Evolutionary conservation across 2,888 invertebrate genomes (phyloP).

Genomic region (Acleris holmiana): DNA sequence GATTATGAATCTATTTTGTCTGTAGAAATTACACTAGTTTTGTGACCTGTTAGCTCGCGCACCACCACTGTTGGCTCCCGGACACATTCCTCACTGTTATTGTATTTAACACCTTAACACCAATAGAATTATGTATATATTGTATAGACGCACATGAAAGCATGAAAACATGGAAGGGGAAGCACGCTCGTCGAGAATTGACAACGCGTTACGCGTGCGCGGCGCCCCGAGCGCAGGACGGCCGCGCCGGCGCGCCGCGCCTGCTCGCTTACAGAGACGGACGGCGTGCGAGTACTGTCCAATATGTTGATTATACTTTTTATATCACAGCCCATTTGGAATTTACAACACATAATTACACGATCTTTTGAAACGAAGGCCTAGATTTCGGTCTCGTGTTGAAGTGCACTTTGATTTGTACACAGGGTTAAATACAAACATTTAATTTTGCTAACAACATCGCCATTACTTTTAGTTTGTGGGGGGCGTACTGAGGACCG

Average conservation of each 20-base stretch:
- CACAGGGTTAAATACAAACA: slow-evolving; percentile 81
- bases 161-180: slow-evolving; percentile 65
- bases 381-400: slow-evolving; percentile 70
- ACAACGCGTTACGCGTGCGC: slow-evolving; percentile 57
- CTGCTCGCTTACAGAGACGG: slow-evolving; percentile 76
- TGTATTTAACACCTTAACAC: slow-evolving; percentile 79
- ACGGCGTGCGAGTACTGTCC: slow-evolving; percentile 87
- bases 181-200: slow-evolving; percentile 77
- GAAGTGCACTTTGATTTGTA: slow-evolving; percentile 84
- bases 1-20: slow-evolving; percentile 86
- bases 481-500: slow-evolving; percentile 55
- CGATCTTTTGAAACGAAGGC: slow-evolving; percentile 78
- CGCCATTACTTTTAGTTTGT: slow-evolving; percentile 54
- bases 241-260: slow-evolving; percentile 9
- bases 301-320: slow-evolving; percentile 85
- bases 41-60: slow-evolving; percentile 62
- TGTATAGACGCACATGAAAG: slow-evolving; percentile 73
- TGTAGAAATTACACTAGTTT: slow-evolving; percentile 85
- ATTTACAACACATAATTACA: slow-evolving; percentile 86
- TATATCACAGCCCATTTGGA: slow-evolving; percentile 93
- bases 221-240: slow-evolving; percentile 3
- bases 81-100: slow-evolving; percentile 66
- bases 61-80: slow-evolving; percentile 75
- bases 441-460: slow-evolving; percentile 74
- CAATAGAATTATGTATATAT: slow-evolving; percentile 71